Base-by-base conservation (phyloP, 2,113 vertebrate species). In the Tetrao urogallus region DNA sequence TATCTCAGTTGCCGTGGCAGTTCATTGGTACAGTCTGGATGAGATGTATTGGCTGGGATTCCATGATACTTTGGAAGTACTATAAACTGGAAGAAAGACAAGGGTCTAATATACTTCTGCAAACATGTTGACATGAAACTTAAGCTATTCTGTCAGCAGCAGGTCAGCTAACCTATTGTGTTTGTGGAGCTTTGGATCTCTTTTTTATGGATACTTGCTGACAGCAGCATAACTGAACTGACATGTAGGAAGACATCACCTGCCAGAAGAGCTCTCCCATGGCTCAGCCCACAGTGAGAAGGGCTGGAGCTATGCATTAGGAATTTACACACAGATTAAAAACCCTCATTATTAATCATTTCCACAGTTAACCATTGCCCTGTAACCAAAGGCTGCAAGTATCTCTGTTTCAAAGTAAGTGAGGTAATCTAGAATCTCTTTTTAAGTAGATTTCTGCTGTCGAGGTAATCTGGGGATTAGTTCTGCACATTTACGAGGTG, bases 371-470 rank as follows among this genome's bases (percentile, higher is more conserved):
- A 50, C 36, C 50, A 50, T 7, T 38, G 25, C 66, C 60, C 71
- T 72, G 47, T 64, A 84, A 69, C 74, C 28, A 82, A 78, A 92
- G 34, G 28, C 70, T 89, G 71, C 42, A 52, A 50, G 14, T 10
- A 30, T 75, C 61, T 78, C 81, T 0, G 1, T 92, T 92, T 86
- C 38, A 64, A 60, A 86, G 65, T 58, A 13, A 67, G 34, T 1
- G 36, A 60, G 32, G 71, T 64, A 30, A 67, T 64, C 21, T 58
- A 67, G 34, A 74, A 75, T 86, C 57, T 92, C 50, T 77, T 89
- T 88, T 93, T 89, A 92, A 93, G 89, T 27, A 81, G 57, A 72
- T 78, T 86, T 92, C 40, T 34, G 34, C 77, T 79, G 32, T 75
- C 43, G 48, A 89, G 47, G 22, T 80, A 75, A 78, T 57, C 52